Conservation (phyloP, 1,140 invertebrate genomes). For the Telenomus remus region DNA sequence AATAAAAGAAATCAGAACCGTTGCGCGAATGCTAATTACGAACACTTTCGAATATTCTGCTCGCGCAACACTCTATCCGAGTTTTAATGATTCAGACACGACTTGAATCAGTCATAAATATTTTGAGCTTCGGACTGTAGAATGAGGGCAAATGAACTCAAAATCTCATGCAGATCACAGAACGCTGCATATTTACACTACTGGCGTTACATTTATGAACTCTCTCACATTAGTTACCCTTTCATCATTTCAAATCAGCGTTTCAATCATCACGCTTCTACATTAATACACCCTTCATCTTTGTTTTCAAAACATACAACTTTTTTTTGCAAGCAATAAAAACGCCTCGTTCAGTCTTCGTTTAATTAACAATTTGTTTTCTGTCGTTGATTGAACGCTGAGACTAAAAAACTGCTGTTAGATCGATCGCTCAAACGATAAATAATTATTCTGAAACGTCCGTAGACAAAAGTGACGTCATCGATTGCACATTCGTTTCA, state of each 20-base stretch:
- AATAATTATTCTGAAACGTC: no score
- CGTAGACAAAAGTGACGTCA: no score
- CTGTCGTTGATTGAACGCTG: no score
- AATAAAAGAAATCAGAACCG: constrained; percentile 9
- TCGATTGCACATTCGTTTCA: constrained; percentile 15
- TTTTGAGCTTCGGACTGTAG: constrained; percentile 43
- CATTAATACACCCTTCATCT: no score
- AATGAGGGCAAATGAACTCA: constrained; percentile 37
- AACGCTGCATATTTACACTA: constrained; percentile 14
- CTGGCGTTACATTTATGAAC: constrained; percentile 17
- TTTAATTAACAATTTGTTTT: no score
- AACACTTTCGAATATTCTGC: constrained; percentile 41
- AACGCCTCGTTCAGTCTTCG: no score
- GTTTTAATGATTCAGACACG: constrained; percentile 18
- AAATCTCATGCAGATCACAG: constrained; percentile 15
- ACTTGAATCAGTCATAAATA: constrained; percentile 39
- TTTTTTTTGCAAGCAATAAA: no score
- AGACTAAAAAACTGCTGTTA: no score
- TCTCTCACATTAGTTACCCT: background rate
- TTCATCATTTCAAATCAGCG: no score
- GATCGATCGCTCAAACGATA: no score
- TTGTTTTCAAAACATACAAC: no score
- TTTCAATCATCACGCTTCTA: no score
- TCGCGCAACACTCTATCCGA: constrained; percentile 14
- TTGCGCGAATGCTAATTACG: constrained; percentile 43